Base-by-base conservation (phyloP, 2,113 vertebrate genomes). In the Microcebus ravelobensis region DNA sequence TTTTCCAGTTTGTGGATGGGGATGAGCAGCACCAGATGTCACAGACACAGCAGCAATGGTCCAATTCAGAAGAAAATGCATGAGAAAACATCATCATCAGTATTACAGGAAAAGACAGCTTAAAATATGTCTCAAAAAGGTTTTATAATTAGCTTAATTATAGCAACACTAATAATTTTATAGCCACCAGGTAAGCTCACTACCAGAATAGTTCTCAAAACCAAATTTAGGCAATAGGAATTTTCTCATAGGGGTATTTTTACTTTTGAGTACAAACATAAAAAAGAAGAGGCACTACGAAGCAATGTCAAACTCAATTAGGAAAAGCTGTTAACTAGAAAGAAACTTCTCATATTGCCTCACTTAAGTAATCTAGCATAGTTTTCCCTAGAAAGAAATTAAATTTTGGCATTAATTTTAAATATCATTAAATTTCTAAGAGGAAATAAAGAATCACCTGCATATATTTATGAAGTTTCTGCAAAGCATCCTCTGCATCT, bases 381-480 rank as follows among this genome's bases (percentile, higher is more conserved):
- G 31, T 89, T 59, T 96, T 61, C 84, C 65, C 59, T 34, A 91
- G 57, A 87, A 96, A n/a, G 71, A 88, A 94, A 87, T 79, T 77
- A n/a, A 73, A 23, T 92, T 79, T 86, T 84, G 9, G n/a, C 6
- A 92, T 89, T 91, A 92, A 94, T 91, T 96, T 96, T 67, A 95
- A 90, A 48, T 39, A 92, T 18, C 55, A 92, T 25, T 67, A 84
- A 71, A 31, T 94, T 94, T 96, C 96, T 98, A 97, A 98, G 98
- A 98, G 98, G 98, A 99, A 99, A 98, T 99, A 99, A 99, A 99
- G 99, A 98, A 99, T 99, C 99, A 99, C 99, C 99, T 99, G 99
- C 98, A 99, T 99, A 5, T 98, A 99, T 87, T 99, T 98, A 95
- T 98, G 99, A 97, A 99, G 99, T 97, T 99, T 99, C 55, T 96